Evolutionary conservation across 35 echinoderm and acorn worm species (phyloP).

Genomic region (Hemicentrotus pulcherrimus): DNA sequence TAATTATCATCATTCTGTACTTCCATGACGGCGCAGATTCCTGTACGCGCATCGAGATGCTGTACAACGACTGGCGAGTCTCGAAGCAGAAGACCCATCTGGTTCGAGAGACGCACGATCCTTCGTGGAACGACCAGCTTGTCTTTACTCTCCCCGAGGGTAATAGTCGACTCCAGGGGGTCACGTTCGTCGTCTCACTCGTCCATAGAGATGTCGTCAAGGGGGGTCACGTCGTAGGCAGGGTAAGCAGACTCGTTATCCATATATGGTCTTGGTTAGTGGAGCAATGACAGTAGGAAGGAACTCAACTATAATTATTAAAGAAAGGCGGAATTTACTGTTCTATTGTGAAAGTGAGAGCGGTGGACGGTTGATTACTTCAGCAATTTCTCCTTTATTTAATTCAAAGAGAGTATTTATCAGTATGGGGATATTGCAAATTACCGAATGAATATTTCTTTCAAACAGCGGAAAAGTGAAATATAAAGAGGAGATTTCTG

Average conservation of each 20-base stretch:
- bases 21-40: conserved; percentile 58
- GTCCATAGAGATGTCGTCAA: conserved; percentile 75
- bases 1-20: background rate
- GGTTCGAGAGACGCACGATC: conserved; percentile 70
- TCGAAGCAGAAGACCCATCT: conserved; percentile 65
- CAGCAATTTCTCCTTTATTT: too few relatives aligned
- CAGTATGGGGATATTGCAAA: too few relatives aligned
- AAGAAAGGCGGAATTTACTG: too few relatives aligned
- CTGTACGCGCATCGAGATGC: conserved; percentile 64
- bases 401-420: too few relatives aligned
- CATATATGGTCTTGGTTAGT: background rate
- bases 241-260: conserved; percentile 40
- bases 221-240: conserved; percentile 64
- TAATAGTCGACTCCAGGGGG: conserved; percentile 50
- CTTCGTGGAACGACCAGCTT: conserved; percentile 75
- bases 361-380: too few relatives aligned
- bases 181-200: conserved; percentile 59
- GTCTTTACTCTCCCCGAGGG: conserved; percentile 61
- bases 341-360: too few relatives aligned
- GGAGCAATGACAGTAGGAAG: too few relatives aligned
- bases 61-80: conserved; percentile 59
- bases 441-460: too few relatives aligned
- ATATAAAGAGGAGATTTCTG: too few relatives aligned
- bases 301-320: too few relatives aligned
- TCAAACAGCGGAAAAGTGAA: too few relatives aligned